phyloP scores from a whole-genome alignment of 1,140 invertebrate genomes.

The Drosophila cardini region DNA sequence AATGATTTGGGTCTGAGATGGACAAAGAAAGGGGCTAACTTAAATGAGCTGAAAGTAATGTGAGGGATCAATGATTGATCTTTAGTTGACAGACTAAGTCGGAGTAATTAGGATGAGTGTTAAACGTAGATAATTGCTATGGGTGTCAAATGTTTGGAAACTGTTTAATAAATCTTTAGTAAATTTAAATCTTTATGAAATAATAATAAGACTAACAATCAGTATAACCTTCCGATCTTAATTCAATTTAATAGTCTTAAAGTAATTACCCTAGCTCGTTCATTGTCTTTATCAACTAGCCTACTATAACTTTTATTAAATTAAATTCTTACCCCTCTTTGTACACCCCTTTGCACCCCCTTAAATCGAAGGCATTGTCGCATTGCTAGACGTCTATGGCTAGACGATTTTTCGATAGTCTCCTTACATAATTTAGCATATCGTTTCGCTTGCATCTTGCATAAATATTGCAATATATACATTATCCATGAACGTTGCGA shows the following conservation, averaged over 20 bases:
- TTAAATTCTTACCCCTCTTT: not conserved
- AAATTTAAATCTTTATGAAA: not conserved
- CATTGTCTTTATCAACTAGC: not conserved
- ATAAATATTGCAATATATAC: slow-evolving; percentile 41
- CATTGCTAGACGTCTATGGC: not conserved
- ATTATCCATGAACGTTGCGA: slow-evolving; percentile 23
- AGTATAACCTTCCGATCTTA: not conserved
- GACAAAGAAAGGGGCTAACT: slow-evolving; percentile 29
- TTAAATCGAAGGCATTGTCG: not conserved
- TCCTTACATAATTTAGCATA: slow-evolving; percentile 42
- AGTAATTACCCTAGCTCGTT: not conserved
- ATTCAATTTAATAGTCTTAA: not conserved
- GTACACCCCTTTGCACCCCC: not conserved
- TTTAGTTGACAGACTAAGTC: slow-evolving; percentile 47
- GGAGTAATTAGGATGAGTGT: slow-evolving; percentile 29
- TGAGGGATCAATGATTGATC: slow-evolving; percentile 70
- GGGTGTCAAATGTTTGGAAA: not conserved
- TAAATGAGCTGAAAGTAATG: slow-evolving; percentile 72
- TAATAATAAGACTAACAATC: too few relatives aligned
- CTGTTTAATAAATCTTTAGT: not conserved
- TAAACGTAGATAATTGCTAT: slow-evolving; percentile 3
- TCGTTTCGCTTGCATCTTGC: slow-evolving; percentile 26
- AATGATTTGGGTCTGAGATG: slow-evolving; percentile 51
- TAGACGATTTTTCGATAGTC: slow-evolving; percentile 19
- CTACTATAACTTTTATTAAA: slow-evolving; percentile 4